These are phyloP conservation scores for Drosophila subpulchrella DNA, from an alignment of 1,140 invertebrate genomes.

Conservation along the genomic window DNA sequence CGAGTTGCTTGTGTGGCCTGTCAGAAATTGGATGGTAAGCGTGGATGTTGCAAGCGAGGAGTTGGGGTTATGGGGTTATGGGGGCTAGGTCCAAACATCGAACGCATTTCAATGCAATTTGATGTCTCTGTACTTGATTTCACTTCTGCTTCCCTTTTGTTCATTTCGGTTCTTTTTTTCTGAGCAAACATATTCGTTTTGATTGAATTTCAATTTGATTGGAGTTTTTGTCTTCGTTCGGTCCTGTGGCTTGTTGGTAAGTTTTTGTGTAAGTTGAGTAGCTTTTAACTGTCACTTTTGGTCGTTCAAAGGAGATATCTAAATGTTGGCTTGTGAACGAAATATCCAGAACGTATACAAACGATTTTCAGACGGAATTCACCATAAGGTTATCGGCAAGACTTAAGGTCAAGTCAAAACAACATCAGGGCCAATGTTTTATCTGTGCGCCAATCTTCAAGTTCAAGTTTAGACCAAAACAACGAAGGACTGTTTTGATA, in stretches of 20 bases:
- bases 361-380: not conserved
- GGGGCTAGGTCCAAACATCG: constrained; percentile 49
- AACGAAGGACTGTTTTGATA: constrained; percentile 13
- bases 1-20: constrained; percentile 64
- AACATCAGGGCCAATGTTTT: constrained; percentile 53
- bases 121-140: constrained; percentile 55
- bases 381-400: constrained; percentile 2
- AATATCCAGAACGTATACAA: not conserved
- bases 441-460: constrained; percentile 58
- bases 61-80: too few relatives aligned
- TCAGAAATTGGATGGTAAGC: constrained; percentile 20
- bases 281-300: constrained; percentile 2
- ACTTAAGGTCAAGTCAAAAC: constrained; percentile 65
- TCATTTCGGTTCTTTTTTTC: not conserved
- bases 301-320: not conserved
- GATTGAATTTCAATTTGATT: constrained; percentile 78
- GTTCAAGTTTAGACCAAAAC: constrained; percentile 47
- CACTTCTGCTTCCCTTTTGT: constrained; percentile 21
- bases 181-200: constrained; percentile 57
- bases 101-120: constrained; percentile 73
- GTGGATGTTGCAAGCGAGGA: constrained; percentile 11
- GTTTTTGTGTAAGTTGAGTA: constrained; percentile 24
- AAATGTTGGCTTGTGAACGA: not conserved
- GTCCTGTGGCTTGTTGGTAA: constrained; percentile 8
- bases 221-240: constrained; percentile 47